A percentile compares a stretch with the other conserved stretches of the same genome.
phyloP scores from a whole-genome alignment of 2,888 invertebrate species.

The Teleiodes luculella region DNA sequence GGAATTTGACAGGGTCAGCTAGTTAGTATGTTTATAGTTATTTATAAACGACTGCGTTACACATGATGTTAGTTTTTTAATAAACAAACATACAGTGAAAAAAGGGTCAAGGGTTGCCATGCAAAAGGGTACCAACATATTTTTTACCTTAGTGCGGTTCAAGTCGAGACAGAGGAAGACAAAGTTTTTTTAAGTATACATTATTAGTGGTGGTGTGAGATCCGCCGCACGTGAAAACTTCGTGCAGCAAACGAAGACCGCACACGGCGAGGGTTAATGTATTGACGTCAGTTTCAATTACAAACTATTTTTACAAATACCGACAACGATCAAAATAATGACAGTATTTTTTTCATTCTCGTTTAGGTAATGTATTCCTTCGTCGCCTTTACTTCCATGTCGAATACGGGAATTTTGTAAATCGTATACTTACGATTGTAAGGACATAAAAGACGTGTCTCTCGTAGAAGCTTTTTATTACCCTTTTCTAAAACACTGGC shows the following conservation, averaged over 20 bases:
- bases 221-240: background rate
- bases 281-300: constrained; percentile 59
- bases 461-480: too few relatives aligned
- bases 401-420: too few relatives aligned
- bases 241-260: constrained; percentile 36
- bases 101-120: constrained; percentile 35
- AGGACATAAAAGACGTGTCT: too few relatives aligned
- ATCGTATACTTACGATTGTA: too few relatives aligned
- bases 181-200: constrained; percentile 29
- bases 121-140: constrained; percentile 47
- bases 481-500: too few relatives aligned
- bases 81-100: constrained; percentile 32
- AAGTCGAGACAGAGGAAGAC: constrained; percentile 19
- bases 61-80: too few relatives aligned
- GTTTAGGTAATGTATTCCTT: too few relatives aligned
- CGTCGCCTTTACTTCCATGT: too few relatives aligned
- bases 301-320: constrained; percentile 40
- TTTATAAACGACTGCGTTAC: too few relatives aligned
- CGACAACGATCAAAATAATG: background rate
- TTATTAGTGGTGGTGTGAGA: constrained; percentile 28
- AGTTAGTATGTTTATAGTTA: too few relatives aligned
- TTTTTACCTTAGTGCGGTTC: constrained; percentile 33
- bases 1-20: too few relatives aligned
- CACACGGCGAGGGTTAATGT: constrained; percentile 51
- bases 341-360: too few relatives aligned